Evolutionary conservation across 2,797 vertebrate genomes (phyloP), one percentile per base, ranked within the genome.

Genomic region (Danio aesculapii): DNA sequence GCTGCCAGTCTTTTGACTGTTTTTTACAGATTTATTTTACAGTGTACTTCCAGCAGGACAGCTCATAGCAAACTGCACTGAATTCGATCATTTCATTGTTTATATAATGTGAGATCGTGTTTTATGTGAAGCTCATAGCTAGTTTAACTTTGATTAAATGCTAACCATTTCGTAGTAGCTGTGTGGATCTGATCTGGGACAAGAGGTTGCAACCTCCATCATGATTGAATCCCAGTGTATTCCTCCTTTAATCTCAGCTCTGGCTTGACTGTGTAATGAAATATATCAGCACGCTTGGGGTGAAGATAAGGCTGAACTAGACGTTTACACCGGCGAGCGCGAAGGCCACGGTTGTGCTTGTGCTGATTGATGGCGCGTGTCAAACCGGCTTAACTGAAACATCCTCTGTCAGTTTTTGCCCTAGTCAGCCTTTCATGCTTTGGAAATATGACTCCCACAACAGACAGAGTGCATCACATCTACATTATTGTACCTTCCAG

Each of bases 301-400:
- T 67, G 47, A 46, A 79, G 75, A 79, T 72, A 79, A 68, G 61
- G 30, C 57, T 17, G 61, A 79, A 79, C 21, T 55, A 63, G 7
- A 39, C 8, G 44, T 58, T 58, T 69, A 21, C 6, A 14, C 11
- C 46, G 43, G 14, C 12, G 16, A 61, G 49, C 14, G 43, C 8
- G 47, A 30, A 57, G 66, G 71, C 52, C 49, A 69, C 4, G 8
- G 72, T 21, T 21, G 67, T 30, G 67, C 68, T 66, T 52, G 21
- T 52, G 17, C 47, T 77, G 81, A 84, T 82, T 77, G 63, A 86
- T 83, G 70, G 59, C 66, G 2, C n/a, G n/a, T 77, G 77, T 86
- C 69, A 81, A 81, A 46, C 67, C 4, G 61, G 63, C 81, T 86
- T 86, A 86, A 84, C 79, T 68, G 79, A 86, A 84, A 79, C 61